Conservation (phyloP, 2,113 vertebrate genomes). For the Peromyscus maniculatus region DNA sequence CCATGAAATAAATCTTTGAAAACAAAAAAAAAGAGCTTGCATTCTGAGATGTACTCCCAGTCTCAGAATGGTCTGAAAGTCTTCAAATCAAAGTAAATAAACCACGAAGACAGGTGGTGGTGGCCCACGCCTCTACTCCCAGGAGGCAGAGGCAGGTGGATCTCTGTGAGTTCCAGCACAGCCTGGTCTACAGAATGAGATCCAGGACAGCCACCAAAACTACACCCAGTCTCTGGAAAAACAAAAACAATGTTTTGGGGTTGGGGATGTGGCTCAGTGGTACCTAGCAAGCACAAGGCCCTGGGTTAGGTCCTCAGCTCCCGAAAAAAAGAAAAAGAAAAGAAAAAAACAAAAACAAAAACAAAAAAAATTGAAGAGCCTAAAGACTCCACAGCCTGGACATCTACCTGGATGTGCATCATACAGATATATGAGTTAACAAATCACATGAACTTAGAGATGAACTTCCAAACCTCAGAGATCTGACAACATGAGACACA, state of each 20-base stretch:
- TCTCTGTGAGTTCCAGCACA: too few species aligned
- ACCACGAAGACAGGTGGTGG: neutral
- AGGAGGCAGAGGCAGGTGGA: too few species aligned
- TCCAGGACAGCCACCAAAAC: too few species aligned
- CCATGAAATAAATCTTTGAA: neutral
- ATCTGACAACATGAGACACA: neutral
- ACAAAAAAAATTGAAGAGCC: neutral
- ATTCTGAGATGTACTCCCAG: neutral
- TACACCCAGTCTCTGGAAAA: too few species aligned
- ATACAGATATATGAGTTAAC: neutral
- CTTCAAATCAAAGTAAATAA: slow-evolving; percentile 43
- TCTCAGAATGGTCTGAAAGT: neutral
- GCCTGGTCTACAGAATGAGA: too few species aligned
- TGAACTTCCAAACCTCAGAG: neutral
- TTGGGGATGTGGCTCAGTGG: too few species aligned
- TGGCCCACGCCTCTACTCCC: too few species aligned
- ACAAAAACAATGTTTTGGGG: too few species aligned
- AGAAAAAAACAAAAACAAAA: too few species aligned
- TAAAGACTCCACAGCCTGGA: neutral
- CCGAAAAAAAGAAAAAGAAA: too few species aligned
- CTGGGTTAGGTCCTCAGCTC: too few species aligned
- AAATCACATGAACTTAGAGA: neutral
- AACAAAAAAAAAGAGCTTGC: neutral
- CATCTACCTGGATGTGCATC: neutral
- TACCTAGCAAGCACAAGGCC: too few species aligned